phyloP scores from a whole-genome alignment of 2,888 invertebrate genomes.

The Tolmerus cingulatus region DNA sequence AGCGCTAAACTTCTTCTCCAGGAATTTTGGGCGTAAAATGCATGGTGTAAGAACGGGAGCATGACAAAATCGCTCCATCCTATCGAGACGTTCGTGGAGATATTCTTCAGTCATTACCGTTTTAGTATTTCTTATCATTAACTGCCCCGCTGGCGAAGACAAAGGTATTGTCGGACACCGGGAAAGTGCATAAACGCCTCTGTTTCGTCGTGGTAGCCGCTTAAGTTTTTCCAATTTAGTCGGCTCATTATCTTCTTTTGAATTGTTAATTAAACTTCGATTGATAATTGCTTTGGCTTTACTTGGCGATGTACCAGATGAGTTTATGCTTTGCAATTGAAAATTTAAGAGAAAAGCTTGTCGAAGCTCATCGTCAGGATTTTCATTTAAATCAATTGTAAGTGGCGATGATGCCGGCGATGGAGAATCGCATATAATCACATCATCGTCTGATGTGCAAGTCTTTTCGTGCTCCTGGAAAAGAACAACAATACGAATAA shows the following conservation, averaged over 20 bases:
- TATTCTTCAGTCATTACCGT: constrained; percentile 63
- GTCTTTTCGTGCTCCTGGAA: constrained; percentile 65
- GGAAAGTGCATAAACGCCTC: constrained; percentile 63
- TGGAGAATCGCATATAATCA: constrained; percentile 63
- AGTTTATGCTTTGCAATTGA: constrained; percentile 56
- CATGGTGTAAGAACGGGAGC: constrained; percentile 60
- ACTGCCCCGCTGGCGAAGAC: constrained; percentile 66
- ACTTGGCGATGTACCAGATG: constrained; percentile 22
- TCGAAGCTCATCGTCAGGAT: constrained; percentile 57
- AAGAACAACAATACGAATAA: not conserved
- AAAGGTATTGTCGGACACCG: constrained; percentile 66
- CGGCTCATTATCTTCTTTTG: constrained; percentile 18
- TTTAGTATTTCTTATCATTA: constrained; percentile 65
- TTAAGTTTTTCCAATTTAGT: constrained; percentile 55
- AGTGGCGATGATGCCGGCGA: constrained; percentile 50
- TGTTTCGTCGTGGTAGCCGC: constrained; percentile 62
- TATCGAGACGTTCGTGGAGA: constrained; percentile 65
- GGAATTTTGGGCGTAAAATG: constrained; percentile 55
- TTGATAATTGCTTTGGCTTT: constrained; percentile 12
- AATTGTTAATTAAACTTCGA: constrained; percentile 45
- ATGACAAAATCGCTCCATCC: constrained; percentile 65
- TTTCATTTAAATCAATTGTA: constrained; percentile 30
- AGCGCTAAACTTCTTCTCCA: constrained; percentile 55
- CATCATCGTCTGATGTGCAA: constrained; percentile 61
- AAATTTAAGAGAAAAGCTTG: constrained; percentile 66